These are phyloP conservation scores for Strigamia crassipes DNA, from an alignment of 2,888 invertebrate genomes.

Conservation along the genomic window DNA sequence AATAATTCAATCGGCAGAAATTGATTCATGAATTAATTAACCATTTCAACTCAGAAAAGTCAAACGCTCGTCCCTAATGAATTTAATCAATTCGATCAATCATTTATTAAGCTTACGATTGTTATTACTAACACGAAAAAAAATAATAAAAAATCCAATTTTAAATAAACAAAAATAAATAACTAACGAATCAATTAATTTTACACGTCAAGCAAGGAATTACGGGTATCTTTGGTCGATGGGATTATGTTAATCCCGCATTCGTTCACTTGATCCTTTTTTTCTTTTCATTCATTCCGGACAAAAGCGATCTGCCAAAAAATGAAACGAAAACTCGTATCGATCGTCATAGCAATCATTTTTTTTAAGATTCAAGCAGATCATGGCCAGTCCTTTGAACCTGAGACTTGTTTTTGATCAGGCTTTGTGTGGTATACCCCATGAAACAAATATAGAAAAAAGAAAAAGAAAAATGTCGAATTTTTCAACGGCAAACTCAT, in stretches of 20 bases:
- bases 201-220: neutral
- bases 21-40: constrained; percentile 31
- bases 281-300: neutral
- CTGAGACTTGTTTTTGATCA: neutral
- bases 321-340: constrained; percentile 33
- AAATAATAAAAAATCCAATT: no score
- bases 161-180: no score
- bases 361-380: constrained; percentile 20
- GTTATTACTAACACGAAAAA: no score
- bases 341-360: constrained; percentile 15
- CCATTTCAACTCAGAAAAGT: neutral
- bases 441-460: neutral
- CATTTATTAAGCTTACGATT: neutral
- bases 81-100: neutral
- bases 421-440: neutral
- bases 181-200: neutral
- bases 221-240: neutral
- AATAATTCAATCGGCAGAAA: constrained; percentile 20
- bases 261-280: neutral
- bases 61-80: neutral
- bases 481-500: neutral
- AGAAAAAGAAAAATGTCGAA: neutral
- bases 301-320: constrained; percentile 39
- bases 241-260: constrained; percentile 22
- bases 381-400: constrained; percentile 17